Percentiles rank a stretch among this genome's conserved stretches.
Conservation (phyloP, 2,797 vertebrate genomes). For the Scyliorhinus canicula region DNA sequence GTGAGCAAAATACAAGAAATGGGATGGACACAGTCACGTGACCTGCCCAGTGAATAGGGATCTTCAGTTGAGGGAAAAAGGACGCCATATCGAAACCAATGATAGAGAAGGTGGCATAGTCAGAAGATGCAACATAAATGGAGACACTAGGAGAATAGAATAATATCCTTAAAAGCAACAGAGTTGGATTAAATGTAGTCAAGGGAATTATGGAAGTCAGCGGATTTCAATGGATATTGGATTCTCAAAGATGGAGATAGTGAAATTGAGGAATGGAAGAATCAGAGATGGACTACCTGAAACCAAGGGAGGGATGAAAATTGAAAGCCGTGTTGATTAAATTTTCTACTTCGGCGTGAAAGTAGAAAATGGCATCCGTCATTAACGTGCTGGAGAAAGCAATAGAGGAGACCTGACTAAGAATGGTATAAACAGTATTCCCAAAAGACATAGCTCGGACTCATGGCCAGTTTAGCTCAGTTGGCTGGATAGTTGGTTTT, state of each 20-base stretch:
- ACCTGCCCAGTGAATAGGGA: too few species aligned
- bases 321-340: neutral
- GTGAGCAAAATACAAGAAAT: too few species aligned
- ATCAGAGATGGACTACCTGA: neutral
- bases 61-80: neutral
- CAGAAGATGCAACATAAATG: neutral
- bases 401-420: neutral
- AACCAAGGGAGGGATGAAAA: neutral
- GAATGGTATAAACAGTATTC: neutral
- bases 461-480: too few species aligned
- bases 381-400: neutral
- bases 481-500: too few species aligned
- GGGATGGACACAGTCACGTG: too few species aligned
- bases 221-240: neutral
- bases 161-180: neutral
- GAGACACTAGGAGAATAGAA: neutral
- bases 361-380: neutral
- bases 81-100: neutral
- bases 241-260: neutral
- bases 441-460: neutral
- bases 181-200: neutral
- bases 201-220: neutral
- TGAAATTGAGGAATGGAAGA: neutral
- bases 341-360: neutral
- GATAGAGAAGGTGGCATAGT: neutral